Conservation (phyloP, 64 coral and sea anemone genomes). For the Orbicella faveolata region DNA sequence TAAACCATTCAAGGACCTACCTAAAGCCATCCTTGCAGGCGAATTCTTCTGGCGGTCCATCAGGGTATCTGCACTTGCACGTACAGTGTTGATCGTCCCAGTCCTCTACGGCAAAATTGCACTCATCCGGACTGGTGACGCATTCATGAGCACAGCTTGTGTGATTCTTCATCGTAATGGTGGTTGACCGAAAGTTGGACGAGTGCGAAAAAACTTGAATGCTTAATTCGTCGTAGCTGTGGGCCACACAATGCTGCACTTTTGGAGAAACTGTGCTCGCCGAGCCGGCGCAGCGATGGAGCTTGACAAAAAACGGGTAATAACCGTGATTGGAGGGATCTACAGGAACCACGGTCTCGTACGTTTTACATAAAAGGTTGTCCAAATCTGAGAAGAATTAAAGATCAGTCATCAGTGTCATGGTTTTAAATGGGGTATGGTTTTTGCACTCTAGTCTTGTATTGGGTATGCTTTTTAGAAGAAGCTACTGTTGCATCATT, state of each 20-base stretch:
- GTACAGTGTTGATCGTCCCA: slow-evolving; percentile 24
- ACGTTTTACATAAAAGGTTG: not conserved
- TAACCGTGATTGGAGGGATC: slow-evolving; percentile 5
- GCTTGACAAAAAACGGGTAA: slow-evolving; percentile 58
- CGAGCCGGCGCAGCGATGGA: slow-evolving; percentile 51
- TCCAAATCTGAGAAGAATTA: not conserved
- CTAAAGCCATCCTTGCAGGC: slow-evolving; percentile 41
- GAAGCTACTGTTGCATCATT: no score
- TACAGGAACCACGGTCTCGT: slow-evolving; percentile 1
- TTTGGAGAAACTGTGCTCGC: not conserved
- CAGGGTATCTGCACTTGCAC: slow-evolving; percentile 32
- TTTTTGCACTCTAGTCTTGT: no score
- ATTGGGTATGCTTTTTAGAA: no score
- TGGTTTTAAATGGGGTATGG: not conserved
- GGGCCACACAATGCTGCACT: slow-evolving; percentile 26
- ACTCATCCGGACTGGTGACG: not conserved
- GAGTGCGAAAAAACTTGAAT: not conserved
- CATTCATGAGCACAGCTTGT: slow-evolving; percentile 41
- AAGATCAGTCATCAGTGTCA: not conserved
- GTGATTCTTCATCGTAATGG: slow-evolving; percentile 28
- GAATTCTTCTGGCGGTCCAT: slow-evolving; percentile 22
- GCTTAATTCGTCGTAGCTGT: not conserved
- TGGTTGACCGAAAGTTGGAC: not conserved
- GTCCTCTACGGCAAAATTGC: slow-evolving; percentile 1
- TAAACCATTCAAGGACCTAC: not conserved